Evolutionary conservation across 2,113 vertebrate species (phyloP).

Genomic region (Phalacrocorax aristotelis): DNA sequence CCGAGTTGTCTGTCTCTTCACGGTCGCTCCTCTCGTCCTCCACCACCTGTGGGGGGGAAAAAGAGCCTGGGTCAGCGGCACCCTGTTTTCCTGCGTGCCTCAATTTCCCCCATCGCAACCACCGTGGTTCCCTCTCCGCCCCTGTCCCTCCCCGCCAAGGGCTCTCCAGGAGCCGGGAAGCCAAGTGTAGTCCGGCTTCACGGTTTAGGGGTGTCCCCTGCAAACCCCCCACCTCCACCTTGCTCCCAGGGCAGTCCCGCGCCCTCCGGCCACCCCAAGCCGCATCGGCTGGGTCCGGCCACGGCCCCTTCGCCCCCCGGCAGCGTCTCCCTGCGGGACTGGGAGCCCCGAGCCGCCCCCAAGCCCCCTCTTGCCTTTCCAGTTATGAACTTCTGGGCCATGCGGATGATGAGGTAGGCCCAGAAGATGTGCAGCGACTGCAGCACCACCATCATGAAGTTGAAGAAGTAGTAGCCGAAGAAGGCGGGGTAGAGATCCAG

Average conservation of each 20-base stretch:
- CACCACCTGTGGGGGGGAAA: slow-evolving; percentile 54
- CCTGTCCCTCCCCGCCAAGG: not conserved
- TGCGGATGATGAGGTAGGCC: slow-evolving; percentile 91
- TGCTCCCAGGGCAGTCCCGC: rapidly evolving
- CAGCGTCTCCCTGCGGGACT: not conserved
- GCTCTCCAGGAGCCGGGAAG: rapidly evolving
- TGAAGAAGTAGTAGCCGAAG: slow-evolving; percentile 97
- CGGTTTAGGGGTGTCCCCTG: not conserved
- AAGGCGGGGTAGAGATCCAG: slow-evolving; percentile 87
- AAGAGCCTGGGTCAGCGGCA: too few species aligned
- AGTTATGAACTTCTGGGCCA: slow-evolving; percentile 91
- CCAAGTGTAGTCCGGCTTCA: rapidly evolving
- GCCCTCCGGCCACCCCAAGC: rapidly evolving
- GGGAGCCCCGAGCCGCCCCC: not conserved
- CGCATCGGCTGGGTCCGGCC: rapidly evolving
- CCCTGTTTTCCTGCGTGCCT: rapidly evolving
- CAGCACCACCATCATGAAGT: slow-evolving; percentile 85
- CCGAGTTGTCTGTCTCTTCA: slow-evolving; percentile 90
- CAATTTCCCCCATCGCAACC: not conserved
- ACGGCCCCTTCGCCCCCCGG: not conserved
- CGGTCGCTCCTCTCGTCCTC: slow-evolving; percentile 92
- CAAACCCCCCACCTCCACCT: not conserved
- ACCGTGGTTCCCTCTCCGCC: rapidly evolving
- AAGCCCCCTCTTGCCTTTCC: slow-evolving; percentile 74
- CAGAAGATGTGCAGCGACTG: slow-evolving; percentile 93